Percentiles rank a stretch among this genome's conserved stretches.
Evolutionary conservation across 2,888 invertebrate genomes (phyloP).

Genomic region (Troides oblongomaculatus): DNA sequence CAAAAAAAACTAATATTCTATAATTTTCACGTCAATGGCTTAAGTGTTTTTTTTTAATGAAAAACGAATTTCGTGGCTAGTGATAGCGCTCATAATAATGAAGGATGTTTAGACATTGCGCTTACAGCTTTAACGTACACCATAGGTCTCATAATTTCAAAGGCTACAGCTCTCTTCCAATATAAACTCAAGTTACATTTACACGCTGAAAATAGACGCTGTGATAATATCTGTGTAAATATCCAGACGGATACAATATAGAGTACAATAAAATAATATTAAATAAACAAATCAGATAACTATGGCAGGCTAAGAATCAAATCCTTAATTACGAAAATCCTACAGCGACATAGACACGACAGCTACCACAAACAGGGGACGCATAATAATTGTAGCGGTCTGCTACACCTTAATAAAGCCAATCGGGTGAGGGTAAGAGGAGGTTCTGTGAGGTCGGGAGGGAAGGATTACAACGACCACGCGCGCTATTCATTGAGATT

Average conservation of each 20-base stretch:
- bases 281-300: constrained; percentile 6
- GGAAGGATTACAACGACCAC: constrained; percentile 68
- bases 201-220: no score
- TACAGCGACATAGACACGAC: constrained; percentile 71
- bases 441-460: constrained; percentile 45
- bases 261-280: neutral
- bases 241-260: neutral
- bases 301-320: constrained; percentile 58
- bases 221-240: neutral
- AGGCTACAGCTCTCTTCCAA: no score
- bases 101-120: no score
- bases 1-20: neutral
- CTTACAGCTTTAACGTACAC: no score
- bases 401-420: constrained; percentile 80
- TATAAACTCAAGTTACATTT: no score
- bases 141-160: no score
- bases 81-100: no score
- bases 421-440: constrained; percentile 63
- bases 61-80: no score
- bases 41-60: no score
- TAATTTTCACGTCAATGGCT: neutral
- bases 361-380: constrained; percentile 78
- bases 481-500: constrained; percentile 79
- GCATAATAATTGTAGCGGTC: constrained; percentile 80
- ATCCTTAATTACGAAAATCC: constrained; percentile 77